Evolutionary conservation across 2,113 vertebrate species (phyloP).

Genomic region (Burhinus bistriatus): DNA sequence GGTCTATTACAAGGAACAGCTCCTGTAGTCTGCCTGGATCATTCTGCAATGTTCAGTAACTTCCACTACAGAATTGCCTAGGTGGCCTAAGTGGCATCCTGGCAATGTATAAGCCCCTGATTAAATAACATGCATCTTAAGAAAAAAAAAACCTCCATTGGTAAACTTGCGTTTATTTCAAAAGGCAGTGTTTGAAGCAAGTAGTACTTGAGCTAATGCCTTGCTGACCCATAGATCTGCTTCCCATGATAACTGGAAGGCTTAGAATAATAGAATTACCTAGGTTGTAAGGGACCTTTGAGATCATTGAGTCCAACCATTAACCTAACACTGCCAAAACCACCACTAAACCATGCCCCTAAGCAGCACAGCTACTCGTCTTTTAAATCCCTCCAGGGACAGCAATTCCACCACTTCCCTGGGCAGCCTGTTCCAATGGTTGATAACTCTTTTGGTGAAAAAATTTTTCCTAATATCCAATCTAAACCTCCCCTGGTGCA

Average conservation of each 20-base stretch:
- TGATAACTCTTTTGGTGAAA: no score
- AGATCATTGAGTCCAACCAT: no score
- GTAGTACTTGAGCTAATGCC: not conserved
- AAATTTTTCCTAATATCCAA: no score
- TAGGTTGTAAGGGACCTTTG: no score
- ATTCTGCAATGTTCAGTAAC: not conserved
- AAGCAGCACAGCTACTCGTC: no score
- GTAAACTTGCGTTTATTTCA: not conserved
- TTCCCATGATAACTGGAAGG: not conserved
- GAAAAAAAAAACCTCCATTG: not conserved
- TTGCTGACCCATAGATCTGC: not conserved
- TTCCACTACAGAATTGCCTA: not conserved
- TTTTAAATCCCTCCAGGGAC: no score
- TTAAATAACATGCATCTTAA: not conserved
- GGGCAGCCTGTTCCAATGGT: no score
- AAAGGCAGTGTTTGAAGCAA: not conserved
- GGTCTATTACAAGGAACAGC: not conserved
- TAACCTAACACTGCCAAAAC: no score
- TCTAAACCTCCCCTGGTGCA: no score
- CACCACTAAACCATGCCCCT: no score
- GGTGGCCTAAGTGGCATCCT: not conserved
- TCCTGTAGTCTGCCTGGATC: not conserved
- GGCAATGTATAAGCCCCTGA: not conserved
- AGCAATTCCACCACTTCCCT: no score
- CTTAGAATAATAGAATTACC: not conserved